phyloP scores from a whole-genome alignment of 1,140 invertebrate genomes.

The Drosophila athabasca region DNA sequence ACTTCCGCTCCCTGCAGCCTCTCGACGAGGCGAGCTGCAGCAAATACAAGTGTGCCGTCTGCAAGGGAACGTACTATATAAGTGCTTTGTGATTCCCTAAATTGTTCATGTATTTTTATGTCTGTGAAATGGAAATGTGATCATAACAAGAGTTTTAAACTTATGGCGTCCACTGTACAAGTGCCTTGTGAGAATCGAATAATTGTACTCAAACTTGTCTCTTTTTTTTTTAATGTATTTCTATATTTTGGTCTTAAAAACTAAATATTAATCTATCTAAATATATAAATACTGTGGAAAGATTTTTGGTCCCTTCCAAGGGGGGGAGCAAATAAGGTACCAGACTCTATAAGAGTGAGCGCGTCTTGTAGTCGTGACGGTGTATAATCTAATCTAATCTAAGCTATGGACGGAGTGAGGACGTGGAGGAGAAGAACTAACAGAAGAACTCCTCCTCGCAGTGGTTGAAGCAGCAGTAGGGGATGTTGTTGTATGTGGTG shows the following conservation, averaged over 20 bases:
- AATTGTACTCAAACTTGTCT: not conserved
- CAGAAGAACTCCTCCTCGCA: constrained; percentile 81
- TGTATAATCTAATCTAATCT: constrained; percentile 12
- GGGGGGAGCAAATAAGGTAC: constrained; percentile 56
- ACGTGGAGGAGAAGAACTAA: constrained; percentile 17
- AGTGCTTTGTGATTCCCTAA: constrained; percentile 33
- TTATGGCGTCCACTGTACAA: no score
- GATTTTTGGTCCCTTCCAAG: constrained; percentile 19
- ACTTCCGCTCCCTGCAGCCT: constrained; percentile 52
- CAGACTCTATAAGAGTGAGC: constrained; percentile 75
- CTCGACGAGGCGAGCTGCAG: constrained; percentile 13
- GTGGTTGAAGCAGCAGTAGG: constrained; percentile 71
- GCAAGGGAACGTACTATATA: constrained; percentile 66
- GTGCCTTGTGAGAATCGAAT: no score
- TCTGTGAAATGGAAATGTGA: no score
- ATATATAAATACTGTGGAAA: constrained; percentile 58
- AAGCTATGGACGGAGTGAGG: constrained; percentile 53
- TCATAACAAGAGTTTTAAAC: no score
- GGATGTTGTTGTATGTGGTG: constrained; percentile 66
- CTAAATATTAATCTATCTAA: constrained; percentile 37
- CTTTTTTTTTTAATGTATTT: constrained; percentile 5
- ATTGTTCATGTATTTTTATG: not conserved
- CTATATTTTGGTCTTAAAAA: constrained; percentile 12
- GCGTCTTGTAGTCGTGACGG: constrained; percentile 37
- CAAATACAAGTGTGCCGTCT: constrained; percentile 51